Percentiles rank a stretch among this genome's conserved stretches.
Evolutionary conservation across 2,888 invertebrate species (phyloP).

Genomic region (Caprella mutica): DNA sequence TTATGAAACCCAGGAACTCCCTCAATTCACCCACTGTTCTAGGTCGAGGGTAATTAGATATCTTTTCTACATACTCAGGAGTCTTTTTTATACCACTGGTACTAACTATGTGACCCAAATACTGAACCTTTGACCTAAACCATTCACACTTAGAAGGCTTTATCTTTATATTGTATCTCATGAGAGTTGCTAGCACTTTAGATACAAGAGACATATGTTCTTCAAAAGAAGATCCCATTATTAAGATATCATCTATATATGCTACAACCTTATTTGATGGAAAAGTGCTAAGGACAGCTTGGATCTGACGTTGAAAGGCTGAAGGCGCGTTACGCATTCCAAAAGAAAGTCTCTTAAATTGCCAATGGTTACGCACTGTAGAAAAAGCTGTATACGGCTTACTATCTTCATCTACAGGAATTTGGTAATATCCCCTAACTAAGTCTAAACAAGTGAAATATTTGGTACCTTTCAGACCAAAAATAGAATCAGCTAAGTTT

Average conservation of each 20-base stretch:
- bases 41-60: background rate
- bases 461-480: background rate
- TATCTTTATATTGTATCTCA: background rate
- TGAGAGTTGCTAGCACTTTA: background rate
- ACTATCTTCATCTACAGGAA: background rate
- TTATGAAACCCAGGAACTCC: background rate
- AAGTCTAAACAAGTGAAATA: background rate
- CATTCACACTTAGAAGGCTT: slow-evolving; percentile 5
- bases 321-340: background rate
- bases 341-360: background rate
- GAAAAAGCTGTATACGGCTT: background rate
- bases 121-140: background rate
- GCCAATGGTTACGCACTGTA: background rate
- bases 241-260: slow-evolving; percentile 1
- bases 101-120: slow-evolving; percentile 2
- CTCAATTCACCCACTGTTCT: background rate
- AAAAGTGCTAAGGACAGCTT: background rate
- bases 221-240: background rate
- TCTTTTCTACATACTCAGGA: background rate
- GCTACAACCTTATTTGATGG: slow-evolving; percentile 3
- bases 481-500: slow-evolving; percentile 2
- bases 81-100: background rate
- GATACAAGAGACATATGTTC: background rate
- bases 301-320: slow-evolving; percentile 2
- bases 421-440: slow-evolving; percentile 1